Evolutionary conservation across 1,140 invertebrate species (phyloP).

Genomic region (Idris sp.): DNA sequence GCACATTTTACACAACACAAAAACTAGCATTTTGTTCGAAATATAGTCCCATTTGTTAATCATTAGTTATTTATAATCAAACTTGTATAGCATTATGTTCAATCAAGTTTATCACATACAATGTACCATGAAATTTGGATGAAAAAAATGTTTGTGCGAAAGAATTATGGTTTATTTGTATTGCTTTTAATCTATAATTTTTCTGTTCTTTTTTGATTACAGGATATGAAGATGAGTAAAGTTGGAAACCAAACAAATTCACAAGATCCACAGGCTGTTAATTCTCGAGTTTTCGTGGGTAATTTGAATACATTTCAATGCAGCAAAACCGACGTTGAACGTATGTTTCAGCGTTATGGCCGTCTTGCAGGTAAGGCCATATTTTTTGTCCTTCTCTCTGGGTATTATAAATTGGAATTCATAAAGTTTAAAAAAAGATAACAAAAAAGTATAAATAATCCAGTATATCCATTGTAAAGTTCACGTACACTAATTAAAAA

Average conservation of each 20-base stretch:
- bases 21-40: constrained; percentile 19
- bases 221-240: constrained; percentile 87
- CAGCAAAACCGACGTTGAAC: constrained; percentile 91
- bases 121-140: too few relatives aligned
- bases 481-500: too few relatives aligned
- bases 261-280: constrained; percentile 91
- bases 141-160: too few relatives aligned
- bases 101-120: too few relatives aligned
- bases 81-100: too few relatives aligned
- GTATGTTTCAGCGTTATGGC: constrained; percentile 92
- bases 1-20: constrained; percentile 38
- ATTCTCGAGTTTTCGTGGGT: constrained; percentile 92
- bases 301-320: constrained; percentile 94
- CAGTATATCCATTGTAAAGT: too few relatives aligned
- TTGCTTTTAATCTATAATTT: too few relatives aligned
- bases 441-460: too few relatives aligned
- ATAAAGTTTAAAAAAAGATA: too few relatives aligned
- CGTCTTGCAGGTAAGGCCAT: constrained; percentile 84
- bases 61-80: too few relatives aligned
- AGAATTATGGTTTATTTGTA: too few relatives aligned
- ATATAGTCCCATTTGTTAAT: too few relatives aligned
- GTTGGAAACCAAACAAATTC: constrained; percentile 92
- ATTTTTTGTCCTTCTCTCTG: constrained; percentile 18
- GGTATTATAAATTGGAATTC: not conserved
- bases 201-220: constrained; percentile 55